phyloP scores from a whole-genome alignment of 2,888 invertebrate species.

The Ochlodes sylvanus region DNA sequence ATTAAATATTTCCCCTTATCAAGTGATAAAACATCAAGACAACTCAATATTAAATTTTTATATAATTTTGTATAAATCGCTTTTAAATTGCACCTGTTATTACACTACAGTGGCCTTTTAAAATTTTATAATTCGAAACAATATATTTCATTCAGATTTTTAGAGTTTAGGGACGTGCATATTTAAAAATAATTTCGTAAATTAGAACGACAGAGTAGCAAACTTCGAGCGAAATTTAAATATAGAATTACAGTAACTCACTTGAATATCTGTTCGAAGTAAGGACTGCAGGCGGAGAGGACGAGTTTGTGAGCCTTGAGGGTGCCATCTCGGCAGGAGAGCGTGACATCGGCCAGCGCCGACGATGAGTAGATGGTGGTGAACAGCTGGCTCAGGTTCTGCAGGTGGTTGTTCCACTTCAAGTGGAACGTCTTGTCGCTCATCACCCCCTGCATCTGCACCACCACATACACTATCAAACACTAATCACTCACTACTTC shows the following conservation, averaged over 20 bases:
- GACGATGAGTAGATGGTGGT: constrained; percentile 89
- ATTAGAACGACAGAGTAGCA: constrained; percentile 26
- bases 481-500: constrained; percentile 73
- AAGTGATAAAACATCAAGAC: constrained; percentile 45
- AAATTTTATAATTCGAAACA: neutral
- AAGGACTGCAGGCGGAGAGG: constrained; percentile 90
- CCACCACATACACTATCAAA: constrained; percentile 75
- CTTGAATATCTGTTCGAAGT: constrained; percentile 90
- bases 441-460: constrained; percentile 85
- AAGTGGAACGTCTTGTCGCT: constrained; percentile 88
- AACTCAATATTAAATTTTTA: constrained; percentile 21
- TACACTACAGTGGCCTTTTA: neutral
- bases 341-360: constrained; percentile 88
- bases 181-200: constrained; percentile 32
- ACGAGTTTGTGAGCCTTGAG: constrained; percentile 89
- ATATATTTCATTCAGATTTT: constrained; percentile 19
- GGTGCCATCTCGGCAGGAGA: constrained; percentile 89
- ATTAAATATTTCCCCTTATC: constrained; percentile 45
- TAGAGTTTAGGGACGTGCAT: constrained; percentile 10
- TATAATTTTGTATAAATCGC: constrained; percentile 9
- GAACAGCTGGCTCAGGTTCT: constrained; percentile 89
- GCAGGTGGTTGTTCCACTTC: constrained; percentile 90
- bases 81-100: constrained; percentile 4
- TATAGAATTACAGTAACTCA: constrained; percentile 55
- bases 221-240: constrained; percentile 45